Percentiles rank a stretch among this genome's conserved stretches.
phyloP scores from a whole-genome alignment of 1,140 invertebrate genomes.

The Drosophila novamexicana region DNA sequence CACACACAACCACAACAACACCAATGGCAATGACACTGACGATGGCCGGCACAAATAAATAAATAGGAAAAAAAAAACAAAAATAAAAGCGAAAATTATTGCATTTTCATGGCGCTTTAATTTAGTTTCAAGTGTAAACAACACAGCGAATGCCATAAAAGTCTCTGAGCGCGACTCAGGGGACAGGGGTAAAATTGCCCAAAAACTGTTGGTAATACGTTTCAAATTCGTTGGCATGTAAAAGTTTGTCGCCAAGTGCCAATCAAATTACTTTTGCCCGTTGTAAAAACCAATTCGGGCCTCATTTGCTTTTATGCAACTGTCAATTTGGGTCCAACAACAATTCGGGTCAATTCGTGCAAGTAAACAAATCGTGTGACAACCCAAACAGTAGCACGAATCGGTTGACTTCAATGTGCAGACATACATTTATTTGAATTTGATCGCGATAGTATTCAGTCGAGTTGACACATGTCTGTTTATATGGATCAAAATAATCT shows the following conservation, averaged over 20 bases:
- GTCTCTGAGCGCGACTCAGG: background rate
- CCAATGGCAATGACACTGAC: constrained; percentile 31
- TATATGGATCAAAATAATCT: too few relatives aligned
- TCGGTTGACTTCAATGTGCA: too few relatives aligned
- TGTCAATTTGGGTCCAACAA: background rate
- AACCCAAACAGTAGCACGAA: too few relatives aligned
- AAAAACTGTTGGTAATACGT: constrained; percentile 13
- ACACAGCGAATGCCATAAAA: constrained; percentile 52
- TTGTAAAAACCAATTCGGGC: constrained; percentile 1
- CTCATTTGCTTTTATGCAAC: constrained; percentile 43
- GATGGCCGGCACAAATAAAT: constrained; percentile 22
- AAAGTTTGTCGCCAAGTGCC: constrained; percentile 52
- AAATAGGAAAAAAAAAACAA: constrained; percentile 23
- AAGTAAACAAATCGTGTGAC: constrained; percentile 1
- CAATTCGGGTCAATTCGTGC: constrained; percentile 1
- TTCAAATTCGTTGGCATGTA: constrained; percentile 18
- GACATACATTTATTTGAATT: too few relatives aligned
- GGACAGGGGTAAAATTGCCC: constrained; percentile 13
- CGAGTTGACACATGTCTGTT: too few relatives aligned
- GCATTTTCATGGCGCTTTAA: constrained; percentile 70
- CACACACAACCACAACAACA: constrained; percentile 12
- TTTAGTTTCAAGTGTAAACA: constrained; percentile 67
- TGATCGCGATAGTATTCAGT: too few relatives aligned
- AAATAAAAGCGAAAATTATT: constrained; percentile 44
- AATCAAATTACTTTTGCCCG: constrained; percentile 46